Evolutionary conservation across 37 sponge, comb jelly and placozoan species (phyloP).

Genomic region (Cliona cf. orientalis): DNA sequence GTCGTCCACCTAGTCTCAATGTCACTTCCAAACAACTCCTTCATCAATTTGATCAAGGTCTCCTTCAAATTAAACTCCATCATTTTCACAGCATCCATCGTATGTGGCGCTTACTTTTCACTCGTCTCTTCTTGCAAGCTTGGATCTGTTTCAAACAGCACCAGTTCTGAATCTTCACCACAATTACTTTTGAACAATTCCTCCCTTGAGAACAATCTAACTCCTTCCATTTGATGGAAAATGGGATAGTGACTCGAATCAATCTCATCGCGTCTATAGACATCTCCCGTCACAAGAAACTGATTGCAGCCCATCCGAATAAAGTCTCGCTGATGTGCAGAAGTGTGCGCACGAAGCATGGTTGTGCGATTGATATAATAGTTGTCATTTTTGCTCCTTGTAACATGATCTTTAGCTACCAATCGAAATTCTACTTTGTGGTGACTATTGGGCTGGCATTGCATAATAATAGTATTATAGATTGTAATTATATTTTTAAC

Average conservation of each 20-base stretch:
- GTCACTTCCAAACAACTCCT: slow-evolving; percentile 75
- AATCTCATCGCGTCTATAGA: slow-evolving; percentile 93
- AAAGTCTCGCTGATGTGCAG: slow-evolving; percentile 92
- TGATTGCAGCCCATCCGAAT: slow-evolving; percentile 85
- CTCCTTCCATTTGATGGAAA: slow-evolving; percentile 99
- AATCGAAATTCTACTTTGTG: no score
- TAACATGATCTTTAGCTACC: slow-evolving; percentile 79
- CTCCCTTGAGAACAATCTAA: slow-evolving; percentile 71
- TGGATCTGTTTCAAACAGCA: slow-evolving; percentile 44
- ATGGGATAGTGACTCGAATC: slow-evolving; percentile 95
- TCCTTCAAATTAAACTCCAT: slow-evolving; percentile 74
- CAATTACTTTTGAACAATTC: slow-evolving; percentile 66
- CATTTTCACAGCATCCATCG: slow-evolving; percentile 75
- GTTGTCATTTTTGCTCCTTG: slow-evolving; percentile 83
- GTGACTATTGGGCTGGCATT: no score
- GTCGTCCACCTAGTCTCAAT: slow-evolving; percentile 72
- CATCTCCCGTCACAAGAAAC: slow-evolving; percentile 96
- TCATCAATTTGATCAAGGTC: slow-evolving; percentile 71
- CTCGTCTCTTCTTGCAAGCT: slow-evolving; percentile 29
- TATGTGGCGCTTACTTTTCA: slow-evolving; percentile 76
- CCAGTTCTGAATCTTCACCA: slow-evolving; percentile 14
- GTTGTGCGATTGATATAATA: slow-evolving; percentile 79
- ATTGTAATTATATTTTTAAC: no score
- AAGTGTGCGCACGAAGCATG: slow-evolving; percentile 91
- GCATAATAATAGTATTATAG: no score